These are phyloP conservation scores for Agrochola circellaris DNA, from an alignment of 2,888 invertebrate genomes.

Conservation along the genomic window DNA sequence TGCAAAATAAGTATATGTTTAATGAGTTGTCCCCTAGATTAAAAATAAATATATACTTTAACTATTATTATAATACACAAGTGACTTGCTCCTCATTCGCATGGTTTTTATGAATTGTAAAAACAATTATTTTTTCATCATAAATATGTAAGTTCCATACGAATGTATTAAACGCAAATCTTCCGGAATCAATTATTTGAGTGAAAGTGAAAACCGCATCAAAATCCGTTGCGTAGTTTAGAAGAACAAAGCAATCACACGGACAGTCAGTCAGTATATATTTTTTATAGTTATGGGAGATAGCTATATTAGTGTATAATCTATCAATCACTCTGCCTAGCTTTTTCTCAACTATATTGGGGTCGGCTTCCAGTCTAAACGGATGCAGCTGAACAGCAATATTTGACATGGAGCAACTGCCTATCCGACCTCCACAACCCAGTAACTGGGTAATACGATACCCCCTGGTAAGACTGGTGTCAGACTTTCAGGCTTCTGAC, in stretches of 20 bases:
- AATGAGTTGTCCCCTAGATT: neutral
- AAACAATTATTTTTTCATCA: neutral
- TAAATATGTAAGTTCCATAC: neutral
- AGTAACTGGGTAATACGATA: no score
- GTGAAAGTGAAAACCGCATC: neutral
- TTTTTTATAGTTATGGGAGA: neutral
- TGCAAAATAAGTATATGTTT: neutral
- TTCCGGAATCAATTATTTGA: neutral
- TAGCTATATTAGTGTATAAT: no score
- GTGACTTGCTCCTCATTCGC: neutral
- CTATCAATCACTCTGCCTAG: no score
- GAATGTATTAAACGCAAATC: neutral
- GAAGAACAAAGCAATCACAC: no score
- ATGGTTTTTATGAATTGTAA: neutral
- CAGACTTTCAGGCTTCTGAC: no score
- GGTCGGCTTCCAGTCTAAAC: no score
- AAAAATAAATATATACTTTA: neutral
- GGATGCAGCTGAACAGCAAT: no score
- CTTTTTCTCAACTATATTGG: no score
- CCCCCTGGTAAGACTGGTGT: no score
- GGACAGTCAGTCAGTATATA: neutral
- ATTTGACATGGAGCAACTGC: no score
- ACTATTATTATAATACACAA: neutral
- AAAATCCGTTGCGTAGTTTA: neutral
- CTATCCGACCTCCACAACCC: no score